Percentiles rank a stretch among this genome's conserved stretches.
phyloP scores from a whole-genome alignment of 1,140 invertebrate genomes.

The Cardiocondyla obscurior region DNA sequence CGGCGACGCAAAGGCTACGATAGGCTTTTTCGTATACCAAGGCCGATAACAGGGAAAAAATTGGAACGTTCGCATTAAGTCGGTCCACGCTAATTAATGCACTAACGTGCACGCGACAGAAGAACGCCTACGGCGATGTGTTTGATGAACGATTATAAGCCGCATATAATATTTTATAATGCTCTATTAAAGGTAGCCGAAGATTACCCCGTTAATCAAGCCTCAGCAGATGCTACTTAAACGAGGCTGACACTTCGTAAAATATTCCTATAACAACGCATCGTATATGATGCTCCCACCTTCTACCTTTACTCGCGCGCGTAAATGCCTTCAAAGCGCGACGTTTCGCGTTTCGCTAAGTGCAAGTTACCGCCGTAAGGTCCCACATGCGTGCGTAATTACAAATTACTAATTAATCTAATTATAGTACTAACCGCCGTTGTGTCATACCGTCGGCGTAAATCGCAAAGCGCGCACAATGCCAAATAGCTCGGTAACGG shows the following conservation, averaged over 20 bases:
- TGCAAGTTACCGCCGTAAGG: neutral
- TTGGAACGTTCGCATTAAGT: neutral
- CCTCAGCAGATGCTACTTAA: neutral
- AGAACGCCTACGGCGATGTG: no score
- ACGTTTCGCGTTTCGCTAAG: neutral
- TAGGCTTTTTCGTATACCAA: neutral
- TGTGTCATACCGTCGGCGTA: constrained; percentile 7
- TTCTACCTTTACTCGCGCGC: neutral
- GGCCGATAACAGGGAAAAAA: neutral
- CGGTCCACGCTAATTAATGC: neutral
- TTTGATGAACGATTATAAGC: neutral
- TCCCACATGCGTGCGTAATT: neutral
- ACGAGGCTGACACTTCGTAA: neutral
- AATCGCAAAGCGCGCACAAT: constrained; percentile 2
- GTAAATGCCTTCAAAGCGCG: neutral
- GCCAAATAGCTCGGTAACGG: constrained; percentile 1
- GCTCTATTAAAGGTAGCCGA: neutral
- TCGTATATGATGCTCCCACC: no score
- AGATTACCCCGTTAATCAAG: neutral
- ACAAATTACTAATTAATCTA: constrained; percentile 9
- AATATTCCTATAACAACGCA: no score
- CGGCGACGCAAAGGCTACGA: no score
- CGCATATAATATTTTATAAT: neutral
- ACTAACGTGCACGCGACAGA: neutral
- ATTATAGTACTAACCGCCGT: neutral